Conservation (phyloP, 2,888 invertebrate genomes). For the Frankliniella intonsa region DNA sequence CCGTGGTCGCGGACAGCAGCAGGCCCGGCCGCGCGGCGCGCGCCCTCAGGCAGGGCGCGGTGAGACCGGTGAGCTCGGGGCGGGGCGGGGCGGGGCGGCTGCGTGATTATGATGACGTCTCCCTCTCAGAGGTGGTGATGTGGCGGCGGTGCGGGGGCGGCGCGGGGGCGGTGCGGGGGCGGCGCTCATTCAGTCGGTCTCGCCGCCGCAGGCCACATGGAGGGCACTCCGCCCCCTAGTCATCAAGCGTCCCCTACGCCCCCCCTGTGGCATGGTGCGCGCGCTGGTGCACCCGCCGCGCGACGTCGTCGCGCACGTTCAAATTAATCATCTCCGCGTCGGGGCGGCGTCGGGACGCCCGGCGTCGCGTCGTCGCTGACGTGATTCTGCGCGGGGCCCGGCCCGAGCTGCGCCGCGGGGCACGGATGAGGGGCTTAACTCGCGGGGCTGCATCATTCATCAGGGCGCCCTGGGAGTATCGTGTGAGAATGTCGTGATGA, state of each 20-base stretch:
- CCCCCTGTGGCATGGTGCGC: too few relatives aligned
- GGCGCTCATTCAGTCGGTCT: too few relatives aligned
- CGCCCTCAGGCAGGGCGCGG: constrained; percentile 53
- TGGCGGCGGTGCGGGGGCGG: too few relatives aligned
- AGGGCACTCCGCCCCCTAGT: too few relatives aligned
- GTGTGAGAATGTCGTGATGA: too few relatives aligned
- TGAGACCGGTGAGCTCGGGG: constrained; percentile 51
- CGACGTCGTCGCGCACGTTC: background rate
- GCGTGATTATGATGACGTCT: too few relatives aligned
- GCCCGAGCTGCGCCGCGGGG: background rate
- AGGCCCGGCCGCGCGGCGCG: constrained; percentile 54
- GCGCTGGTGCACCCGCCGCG: background rate
- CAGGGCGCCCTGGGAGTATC: background rate
- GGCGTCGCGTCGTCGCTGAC: background rate
- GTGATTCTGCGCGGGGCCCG: background rate
- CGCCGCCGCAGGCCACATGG: too few relatives aligned
- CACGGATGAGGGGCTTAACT: too few relatives aligned
- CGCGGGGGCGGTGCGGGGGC: too few relatives aligned
- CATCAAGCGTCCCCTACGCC: too few relatives aligned
- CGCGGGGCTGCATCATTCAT: background rate
- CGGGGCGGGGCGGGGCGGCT: too few relatives aligned
- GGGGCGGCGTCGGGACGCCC: background rate
- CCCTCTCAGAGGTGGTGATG: too few relatives aligned
- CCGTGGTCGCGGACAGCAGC: constrained; percentile 51
- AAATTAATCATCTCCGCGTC: background rate